These are phyloP conservation scores for Camponotus fellah DNA, from an alignment of 2,888 invertebrate species.

Conservation along the genomic window DNA sequence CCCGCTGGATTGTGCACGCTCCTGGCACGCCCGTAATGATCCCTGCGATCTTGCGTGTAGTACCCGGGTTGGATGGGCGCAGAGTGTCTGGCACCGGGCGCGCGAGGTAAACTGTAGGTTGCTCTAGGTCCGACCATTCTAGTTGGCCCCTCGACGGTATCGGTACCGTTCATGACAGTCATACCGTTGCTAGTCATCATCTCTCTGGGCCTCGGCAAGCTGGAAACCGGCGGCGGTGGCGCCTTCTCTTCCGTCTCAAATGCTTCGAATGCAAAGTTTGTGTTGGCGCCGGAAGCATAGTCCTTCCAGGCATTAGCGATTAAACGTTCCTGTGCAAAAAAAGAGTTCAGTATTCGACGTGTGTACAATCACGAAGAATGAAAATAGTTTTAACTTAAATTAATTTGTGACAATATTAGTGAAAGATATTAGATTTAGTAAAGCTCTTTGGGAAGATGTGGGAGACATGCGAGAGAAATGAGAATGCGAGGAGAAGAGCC, in stretches of 20 bases:
- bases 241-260: slow-evolving; percentile 93
- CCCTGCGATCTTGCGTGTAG: slow-evolving; percentile 87
- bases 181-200: slow-evolving; percentile 76
- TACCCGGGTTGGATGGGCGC: slow-evolving; percentile 86
- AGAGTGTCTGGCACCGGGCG: slow-evolving; percentile 86
- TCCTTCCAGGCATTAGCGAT: slow-evolving; percentile 96
- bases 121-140: slow-evolving; percentile 87
- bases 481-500: slow-evolving; percentile 11
- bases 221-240: slow-evolving; percentile 83
- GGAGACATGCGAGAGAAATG: slow-evolving; percentile 26
- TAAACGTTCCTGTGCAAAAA: slow-evolving; percentile 90
- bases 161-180: slow-evolving; percentile 89
- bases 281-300: slow-evolving; percentile 92
- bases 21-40: slow-evolving; percentile 80
- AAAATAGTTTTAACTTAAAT: slow-evolving; percentile 6
- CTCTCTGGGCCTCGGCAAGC: slow-evolving; percentile 82
- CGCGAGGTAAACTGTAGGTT: slow-evolving; percentile 92
- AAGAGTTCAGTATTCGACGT: neutral
- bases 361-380: neutral
- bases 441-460: slow-evolving; percentile 29
- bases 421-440: slow-evolving; percentile 7
- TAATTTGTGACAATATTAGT: slow-evolving; percentile 14
- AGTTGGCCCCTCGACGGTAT: slow-evolving; percentile 80
- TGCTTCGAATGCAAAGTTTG: slow-evolving; percentile 96
- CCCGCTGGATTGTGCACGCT: slow-evolving; percentile 67